Conservation (phyloP, 1,140 invertebrate genomes). For the Cydia pomonella region DNA sequence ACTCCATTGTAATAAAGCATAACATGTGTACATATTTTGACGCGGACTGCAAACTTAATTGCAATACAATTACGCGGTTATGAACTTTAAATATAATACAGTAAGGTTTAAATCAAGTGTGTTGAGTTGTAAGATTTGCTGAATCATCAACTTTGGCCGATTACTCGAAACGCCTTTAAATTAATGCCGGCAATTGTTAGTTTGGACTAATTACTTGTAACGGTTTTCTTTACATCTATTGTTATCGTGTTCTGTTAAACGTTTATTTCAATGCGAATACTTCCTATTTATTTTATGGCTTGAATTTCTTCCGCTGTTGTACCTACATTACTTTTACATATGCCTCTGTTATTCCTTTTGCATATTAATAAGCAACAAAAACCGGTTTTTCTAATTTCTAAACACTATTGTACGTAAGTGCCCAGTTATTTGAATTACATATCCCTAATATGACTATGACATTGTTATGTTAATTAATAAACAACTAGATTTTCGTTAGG, state of each 20-base stretch:
- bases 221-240: background rate
- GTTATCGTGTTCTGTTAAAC: background rate
- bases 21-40: conserved; percentile 1
- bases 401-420: too few species aligned
- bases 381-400: too few species aligned
- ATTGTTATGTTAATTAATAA: too few species aligned
- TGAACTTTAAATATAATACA: background rate
- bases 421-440: too few species aligned
- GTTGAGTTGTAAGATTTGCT: background rate
- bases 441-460: too few species aligned
- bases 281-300: too few species aligned
- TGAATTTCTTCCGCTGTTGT: too few species aligned
- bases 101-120: background rate
- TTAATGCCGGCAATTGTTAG: background rate
- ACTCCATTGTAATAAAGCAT: background rate
- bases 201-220: background rate
- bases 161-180: conserved; percentile 8
- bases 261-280: background rate
- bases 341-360: too few species aligned
- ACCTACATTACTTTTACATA: too few species aligned
- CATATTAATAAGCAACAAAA: too few species aligned
- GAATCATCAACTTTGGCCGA: conserved; percentile 5
- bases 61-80: background rate
- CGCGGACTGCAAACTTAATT: background rate
- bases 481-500: too few species aligned